Conservation (phyloP, 2,113 vertebrate genomes). For the Grallaria varia region DNA sequence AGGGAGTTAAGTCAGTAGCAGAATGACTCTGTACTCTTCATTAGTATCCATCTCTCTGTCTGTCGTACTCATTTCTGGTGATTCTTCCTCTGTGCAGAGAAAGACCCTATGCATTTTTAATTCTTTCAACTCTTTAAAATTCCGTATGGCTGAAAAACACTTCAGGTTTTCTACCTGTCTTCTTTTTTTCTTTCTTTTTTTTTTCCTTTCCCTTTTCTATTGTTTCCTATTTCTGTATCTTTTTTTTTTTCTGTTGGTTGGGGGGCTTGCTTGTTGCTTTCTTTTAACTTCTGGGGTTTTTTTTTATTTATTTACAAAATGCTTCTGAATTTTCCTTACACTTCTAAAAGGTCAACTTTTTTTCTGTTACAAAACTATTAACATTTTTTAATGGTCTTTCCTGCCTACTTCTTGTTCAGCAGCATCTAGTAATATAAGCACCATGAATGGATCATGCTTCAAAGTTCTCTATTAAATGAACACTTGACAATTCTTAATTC, state of each 20-base stretch:
- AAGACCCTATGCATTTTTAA: not conserved
- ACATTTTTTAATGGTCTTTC: not conserved
- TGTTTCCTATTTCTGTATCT: not conserved
- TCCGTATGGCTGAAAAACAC: not conserved
- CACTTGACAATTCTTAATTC: not conserved
- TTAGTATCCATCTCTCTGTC: not conserved
- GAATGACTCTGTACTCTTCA: not conserved
- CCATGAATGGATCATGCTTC: not conserved
- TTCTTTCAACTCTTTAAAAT: not conserved
- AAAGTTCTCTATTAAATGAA: not conserved
- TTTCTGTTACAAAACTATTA: not conserved
- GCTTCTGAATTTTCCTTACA: not conserved
- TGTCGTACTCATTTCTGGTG: not conserved
- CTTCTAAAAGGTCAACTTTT: not conserved
- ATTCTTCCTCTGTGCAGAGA: not conserved
- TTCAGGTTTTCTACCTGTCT: not conserved
- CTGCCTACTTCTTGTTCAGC: not conserved
- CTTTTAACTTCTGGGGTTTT: too few relatives aligned
- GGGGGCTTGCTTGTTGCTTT: not conserved
- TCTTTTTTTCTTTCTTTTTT: not conserved
- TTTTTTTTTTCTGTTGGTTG: not conserved
- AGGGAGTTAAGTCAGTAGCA: not conserved
- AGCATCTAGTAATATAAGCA: not conserved
- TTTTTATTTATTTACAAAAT: not conserved
- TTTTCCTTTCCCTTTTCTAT: not conserved